Evolutionary conservation across 2,113 vertebrate genomes (phyloP), one percentile per base, ranked within the genome.

Genomic region (Apodemus speciosus): DNA sequence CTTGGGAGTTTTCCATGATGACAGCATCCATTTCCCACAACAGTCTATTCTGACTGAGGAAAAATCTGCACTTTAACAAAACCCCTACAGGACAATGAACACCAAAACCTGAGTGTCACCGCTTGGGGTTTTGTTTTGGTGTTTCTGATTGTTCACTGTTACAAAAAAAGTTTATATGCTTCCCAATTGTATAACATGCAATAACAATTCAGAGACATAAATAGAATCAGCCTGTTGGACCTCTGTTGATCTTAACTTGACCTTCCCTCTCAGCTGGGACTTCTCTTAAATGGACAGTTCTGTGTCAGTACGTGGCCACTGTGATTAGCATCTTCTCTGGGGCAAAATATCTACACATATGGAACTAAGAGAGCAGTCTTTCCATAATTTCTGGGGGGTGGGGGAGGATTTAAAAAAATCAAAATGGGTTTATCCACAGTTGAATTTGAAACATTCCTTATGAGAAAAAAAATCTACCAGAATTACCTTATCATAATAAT

Each of bases 401-500:
- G 84, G 68, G 9, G 8, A n/a, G n/a, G 21, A 23, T 11, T 32
- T 62, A 35, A 58, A 89, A 89, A 80, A 94, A 72, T 58, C 92
- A 71, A 93, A 94, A 85, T 38, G 93, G 56, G 30, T 84, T 96
- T 77, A 94, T 71, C 43, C 16, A 92, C 66, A n/a, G 53, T 88
- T 93, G 69, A 96, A 84, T 71, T 60, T 56, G 6, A 94, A 60
- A 95, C 62, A 72, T 94, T 87, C 53, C 56, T 53, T 40, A 80
- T 46, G 84, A 66, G 30, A 60, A 14, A 85, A 58, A 60, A 88
- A 60, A 32, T 5, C 58, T 66, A 66, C 32, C 58, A 92, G 86
- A 93, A 94, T 91, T 92, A 87, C 38, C 94, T 35, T 38, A 91
- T 81, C 64, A 88, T 88, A 92, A 92, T 53, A 86, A 69, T 88